Evolutionary conservation across 2,888 invertebrate genomes (phyloP).

Genomic region (Sinotaia quadrata): DNA sequence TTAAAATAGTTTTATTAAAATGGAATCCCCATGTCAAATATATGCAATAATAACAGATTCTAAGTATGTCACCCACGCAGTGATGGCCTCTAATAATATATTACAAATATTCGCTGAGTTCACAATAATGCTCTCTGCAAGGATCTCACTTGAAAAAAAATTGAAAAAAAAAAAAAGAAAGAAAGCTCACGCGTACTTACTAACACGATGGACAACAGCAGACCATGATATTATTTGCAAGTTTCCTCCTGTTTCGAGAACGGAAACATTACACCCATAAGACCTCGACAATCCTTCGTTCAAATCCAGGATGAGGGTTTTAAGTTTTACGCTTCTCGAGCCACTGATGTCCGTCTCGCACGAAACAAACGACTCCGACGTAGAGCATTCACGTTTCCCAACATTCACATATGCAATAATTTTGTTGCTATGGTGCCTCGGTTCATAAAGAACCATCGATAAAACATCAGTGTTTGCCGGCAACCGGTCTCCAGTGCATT

Average conservation of each 20-base stretch:
- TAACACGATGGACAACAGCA: neutral
- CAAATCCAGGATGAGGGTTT: neutral
- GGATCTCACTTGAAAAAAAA: too few species aligned
- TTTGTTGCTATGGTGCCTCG: neutral
- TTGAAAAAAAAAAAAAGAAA: too few species aligned
- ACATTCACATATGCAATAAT: conserved; percentile 7
- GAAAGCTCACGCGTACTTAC: neutral
- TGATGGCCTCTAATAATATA: too few species aligned
- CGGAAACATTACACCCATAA: conserved; percentile 19
- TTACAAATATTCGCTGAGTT: too few species aligned
- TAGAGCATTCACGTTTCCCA: conserved; percentile 9
- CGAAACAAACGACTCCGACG: conserved; percentile 11
- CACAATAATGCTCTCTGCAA: too few species aligned
- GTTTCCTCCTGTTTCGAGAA: neutral
- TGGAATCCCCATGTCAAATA: too few species aligned
- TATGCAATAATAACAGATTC: too few species aligned
- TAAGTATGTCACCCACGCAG: too few species aligned
- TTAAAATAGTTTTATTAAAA: too few species aligned
- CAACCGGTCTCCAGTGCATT: conserved; percentile 1
- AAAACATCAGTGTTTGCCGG: conserved; percentile 7
- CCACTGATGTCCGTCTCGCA: conserved; percentile 1
- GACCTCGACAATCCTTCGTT: neutral
- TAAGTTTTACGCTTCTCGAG: neutral
- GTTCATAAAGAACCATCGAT: conserved; percentile 16
- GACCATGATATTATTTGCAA: neutral